Percentiles rank a stretch among this genome's conserved stretches.
phyloP scores from a whole-genome alignment of 2,113 vertebrate species.

The Onychorhynchus coronatus region DNA sequence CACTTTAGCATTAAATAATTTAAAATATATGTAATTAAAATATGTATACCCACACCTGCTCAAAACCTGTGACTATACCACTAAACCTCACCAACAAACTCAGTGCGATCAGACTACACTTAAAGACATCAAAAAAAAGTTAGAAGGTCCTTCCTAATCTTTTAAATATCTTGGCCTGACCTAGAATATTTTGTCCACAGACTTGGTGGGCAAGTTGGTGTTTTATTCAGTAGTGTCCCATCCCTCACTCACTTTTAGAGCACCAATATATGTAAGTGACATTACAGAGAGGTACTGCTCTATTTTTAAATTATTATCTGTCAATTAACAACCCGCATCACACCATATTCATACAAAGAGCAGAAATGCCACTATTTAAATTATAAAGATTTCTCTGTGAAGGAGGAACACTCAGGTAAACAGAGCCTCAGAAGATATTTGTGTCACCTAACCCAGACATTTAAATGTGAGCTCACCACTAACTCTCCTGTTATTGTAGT shows the following conservation, averaged over 20 bases:
- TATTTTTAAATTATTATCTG: background rate
- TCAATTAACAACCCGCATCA: background rate
- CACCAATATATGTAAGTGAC: rapidly evolving
- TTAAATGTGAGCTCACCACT: background rate
- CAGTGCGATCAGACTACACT: background rate
- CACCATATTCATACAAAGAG: background rate
- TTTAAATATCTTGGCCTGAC: background rate
- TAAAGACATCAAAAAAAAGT: background rate
- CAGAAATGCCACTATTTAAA: background rate
- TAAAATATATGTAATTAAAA: background rate
- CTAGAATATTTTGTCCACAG: background rate
- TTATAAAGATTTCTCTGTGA: background rate
- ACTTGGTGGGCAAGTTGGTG: background rate
- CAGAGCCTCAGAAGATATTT: background rate
- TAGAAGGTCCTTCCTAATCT: background rate
- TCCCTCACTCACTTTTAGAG: background rate
- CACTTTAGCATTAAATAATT: background rate
- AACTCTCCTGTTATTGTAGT: background rate
- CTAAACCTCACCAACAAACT: background rate
- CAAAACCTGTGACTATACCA: background rate
- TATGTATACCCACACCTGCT: rapidly evolving
- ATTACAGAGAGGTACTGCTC: background rate
- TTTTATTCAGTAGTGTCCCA: background rate
- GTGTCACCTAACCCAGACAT: background rate
- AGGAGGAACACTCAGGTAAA: background rate